phyloP scores from a whole-genome alignment of 2,797 vertebrate species.

The Limosa lapponica region DNA sequence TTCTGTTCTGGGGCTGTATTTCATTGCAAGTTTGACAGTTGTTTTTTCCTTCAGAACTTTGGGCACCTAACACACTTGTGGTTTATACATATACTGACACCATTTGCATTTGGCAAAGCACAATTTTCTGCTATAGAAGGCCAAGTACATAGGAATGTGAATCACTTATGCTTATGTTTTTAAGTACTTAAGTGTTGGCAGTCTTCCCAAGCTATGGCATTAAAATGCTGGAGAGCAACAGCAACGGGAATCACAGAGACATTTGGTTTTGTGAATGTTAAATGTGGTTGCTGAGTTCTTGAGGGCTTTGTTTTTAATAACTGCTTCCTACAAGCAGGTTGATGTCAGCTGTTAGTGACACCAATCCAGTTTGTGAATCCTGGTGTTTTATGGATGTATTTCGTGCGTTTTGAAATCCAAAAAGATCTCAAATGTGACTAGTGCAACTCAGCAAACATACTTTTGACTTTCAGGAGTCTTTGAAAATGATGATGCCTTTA shows the following conservation, averaged over 20 bases:
- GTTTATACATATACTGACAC: background rate
- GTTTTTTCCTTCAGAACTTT: background rate
- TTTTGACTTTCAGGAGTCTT: background rate
- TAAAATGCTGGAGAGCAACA: constrained; percentile 44
- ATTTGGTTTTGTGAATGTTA: constrained; percentile 48
- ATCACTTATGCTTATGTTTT: constrained; percentile 53
- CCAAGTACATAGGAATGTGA: constrained; percentile 35
- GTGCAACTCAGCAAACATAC: background rate
- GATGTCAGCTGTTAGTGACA: constrained; percentile 4
- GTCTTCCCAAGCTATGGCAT: constrained; percentile 35
- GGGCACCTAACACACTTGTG: background rate
- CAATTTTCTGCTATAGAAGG: background rate
- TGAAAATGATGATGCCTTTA: background rate
- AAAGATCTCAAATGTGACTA: background rate
- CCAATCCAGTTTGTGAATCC: background rate
- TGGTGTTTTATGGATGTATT: background rate
- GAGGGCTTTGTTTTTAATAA: constrained; percentile 31
- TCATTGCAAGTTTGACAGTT: background rate
- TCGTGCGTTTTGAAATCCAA: background rate
- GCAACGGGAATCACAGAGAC: constrained; percentile 29
- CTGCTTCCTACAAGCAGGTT: constrained; percentile 30
- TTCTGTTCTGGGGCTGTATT: background rate
- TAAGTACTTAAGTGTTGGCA: constrained; percentile 44
- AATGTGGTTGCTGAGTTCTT: constrained; percentile 34
- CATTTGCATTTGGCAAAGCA: constrained; percentile 22